Conservation (phyloP, 1,140 invertebrate species). For the Hyposmocoma kahamanoa region DNA sequence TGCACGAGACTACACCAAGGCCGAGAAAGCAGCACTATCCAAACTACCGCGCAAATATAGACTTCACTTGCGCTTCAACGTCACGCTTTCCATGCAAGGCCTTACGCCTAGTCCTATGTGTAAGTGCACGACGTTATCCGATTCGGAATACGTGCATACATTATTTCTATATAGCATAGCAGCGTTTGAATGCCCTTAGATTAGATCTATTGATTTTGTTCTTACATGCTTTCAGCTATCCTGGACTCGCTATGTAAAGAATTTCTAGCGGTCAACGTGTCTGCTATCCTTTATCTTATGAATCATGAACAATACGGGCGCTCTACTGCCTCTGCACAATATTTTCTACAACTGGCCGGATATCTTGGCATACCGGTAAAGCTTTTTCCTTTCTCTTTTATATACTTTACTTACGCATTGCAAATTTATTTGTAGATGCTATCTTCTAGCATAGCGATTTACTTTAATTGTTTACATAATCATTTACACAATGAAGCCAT, state of each 20-base stretch:
- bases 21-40: slow-evolving; percentile 79
- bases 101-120: slow-evolving; percentile 86
- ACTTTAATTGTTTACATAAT: neutral
- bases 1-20: slow-evolving; percentile 82
- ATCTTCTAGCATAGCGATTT: neutral
- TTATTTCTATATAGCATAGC: neutral
- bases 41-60: slow-evolving; percentile 78
- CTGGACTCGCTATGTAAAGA: slow-evolving; percentile 90
- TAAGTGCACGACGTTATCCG: slow-evolving; percentile 66
- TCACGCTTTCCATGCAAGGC: slow-evolving; percentile 81
- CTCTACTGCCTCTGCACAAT: slow-evolving; percentile 93
- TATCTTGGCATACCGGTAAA: slow-evolving; percentile 78
- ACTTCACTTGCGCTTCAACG: slow-evolving; percentile 80
- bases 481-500: neutral
- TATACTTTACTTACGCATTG: slow-evolving; percentile 10
- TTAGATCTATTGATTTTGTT: slow-evolving; percentile 14
- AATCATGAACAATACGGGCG: slow-evolving; percentile 91
- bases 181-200: slow-evolving; percentile 4
- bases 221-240: slow-evolving; percentile 79
- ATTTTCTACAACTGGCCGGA: slow-evolving; percentile 92
- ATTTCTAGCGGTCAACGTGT: slow-evolving; percentile 91
- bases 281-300: slow-evolving; percentile 94
- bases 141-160: neutral
- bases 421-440: neutral
- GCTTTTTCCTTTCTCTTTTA: slow-evolving; percentile 31